Evolutionary conservation across 2,888 invertebrate species (phyloP), one percentile per base, ranked within the genome.

Genomic region (Melieria picta): DNA sequence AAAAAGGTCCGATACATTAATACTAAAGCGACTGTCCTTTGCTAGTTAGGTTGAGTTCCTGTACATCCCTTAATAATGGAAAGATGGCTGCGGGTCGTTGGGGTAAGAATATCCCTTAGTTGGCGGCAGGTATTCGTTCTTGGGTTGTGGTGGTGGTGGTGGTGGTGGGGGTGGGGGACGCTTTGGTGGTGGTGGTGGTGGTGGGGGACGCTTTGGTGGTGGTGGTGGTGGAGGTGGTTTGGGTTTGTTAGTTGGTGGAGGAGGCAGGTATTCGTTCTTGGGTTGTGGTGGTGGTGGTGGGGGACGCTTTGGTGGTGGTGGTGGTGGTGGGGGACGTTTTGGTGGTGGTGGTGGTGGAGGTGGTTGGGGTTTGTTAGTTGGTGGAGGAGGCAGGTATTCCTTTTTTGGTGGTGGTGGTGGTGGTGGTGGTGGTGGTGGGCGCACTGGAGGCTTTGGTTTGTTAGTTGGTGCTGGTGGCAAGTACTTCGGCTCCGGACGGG

Each of bases 1-100:
- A 57, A 43, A 58, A 16, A 63, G 10, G 48, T 69, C 62, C 16
- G 42, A 11, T 66, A 13, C 10, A 16, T 30, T 73, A 71, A 69
- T 71, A 68, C 71, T 73, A 73, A n/a, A 50, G 30, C 60, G 16
- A 64, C 55, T 57, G 48, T 60, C 13, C 55, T 58, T 13, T 42
- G 13, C 62, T 56, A 67, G 10, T 11, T 16, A 10, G 16, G 9
- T 60, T 66, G 42, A 7, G 45, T 43, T 57, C 16, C 16, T 16
- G 16, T 16, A 16, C 16, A 0, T 16, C 71, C 55, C 75, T 79
- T 84, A 85, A 73, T 74, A 84, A 16, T 71, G 52, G 77, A 84
- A 84, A 9, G 85, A 77, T 69, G 84, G 84, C 70, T 82, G 78
- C 61, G 84, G 84, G 67, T 84, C 72, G 78, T 84, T 84, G 77